Conservation (phyloP, 2,113 vertebrate genomes). For the Triplophysa tibetana region DNA sequence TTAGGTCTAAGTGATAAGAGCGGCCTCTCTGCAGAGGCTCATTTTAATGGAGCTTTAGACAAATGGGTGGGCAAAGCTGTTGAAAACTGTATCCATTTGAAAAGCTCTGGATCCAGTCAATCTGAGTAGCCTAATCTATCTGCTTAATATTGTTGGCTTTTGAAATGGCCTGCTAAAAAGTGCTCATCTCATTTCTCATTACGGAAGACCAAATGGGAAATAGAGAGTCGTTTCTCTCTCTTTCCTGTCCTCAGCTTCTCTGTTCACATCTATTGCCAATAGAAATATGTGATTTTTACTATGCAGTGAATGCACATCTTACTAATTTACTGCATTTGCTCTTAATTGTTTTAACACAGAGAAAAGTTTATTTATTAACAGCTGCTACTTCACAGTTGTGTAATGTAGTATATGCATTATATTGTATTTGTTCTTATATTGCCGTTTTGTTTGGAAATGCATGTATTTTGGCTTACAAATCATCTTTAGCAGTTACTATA, state of each 20-base stretch:
- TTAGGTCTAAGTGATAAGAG: constrained; percentile 12
- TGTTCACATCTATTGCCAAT: not conserved
- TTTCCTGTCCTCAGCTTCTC: not conserved
- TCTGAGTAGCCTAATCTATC: constrained; percentile 48
- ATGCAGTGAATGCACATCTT: constrained; percentile 27
- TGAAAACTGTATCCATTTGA: constrained; percentile 49
- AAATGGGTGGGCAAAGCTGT: constrained; percentile 36
- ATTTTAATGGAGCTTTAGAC: constrained; percentile 21
- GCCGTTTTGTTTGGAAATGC: too few relatives aligned
- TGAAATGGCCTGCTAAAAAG: constrained; percentile 44
- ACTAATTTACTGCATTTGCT: not conserved
- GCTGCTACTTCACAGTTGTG: too few relatives aligned
- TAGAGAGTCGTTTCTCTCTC: constrained; percentile 34
- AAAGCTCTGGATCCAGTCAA: constrained; percentile 28
- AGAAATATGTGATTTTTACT: constrained; percentile 31
- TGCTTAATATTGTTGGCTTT: constrained; percentile 46
- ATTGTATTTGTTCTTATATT: too few relatives aligned
- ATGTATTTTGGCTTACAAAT: too few relatives aligned
- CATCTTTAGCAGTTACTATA: too few relatives aligned
- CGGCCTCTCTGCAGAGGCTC: not conserved
- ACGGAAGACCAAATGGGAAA: constrained; percentile 44
- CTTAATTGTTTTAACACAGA: too few relatives aligned
- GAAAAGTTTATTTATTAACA: too few relatives aligned
- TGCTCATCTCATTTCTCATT: constrained; percentile 54
- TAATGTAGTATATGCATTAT: too few relatives aligned